Percentiles rank a stretch among this genome's conserved stretches.
Conservation (phyloP, 2,888 invertebrate genomes). For the Euzophera pinguis region DNA sequence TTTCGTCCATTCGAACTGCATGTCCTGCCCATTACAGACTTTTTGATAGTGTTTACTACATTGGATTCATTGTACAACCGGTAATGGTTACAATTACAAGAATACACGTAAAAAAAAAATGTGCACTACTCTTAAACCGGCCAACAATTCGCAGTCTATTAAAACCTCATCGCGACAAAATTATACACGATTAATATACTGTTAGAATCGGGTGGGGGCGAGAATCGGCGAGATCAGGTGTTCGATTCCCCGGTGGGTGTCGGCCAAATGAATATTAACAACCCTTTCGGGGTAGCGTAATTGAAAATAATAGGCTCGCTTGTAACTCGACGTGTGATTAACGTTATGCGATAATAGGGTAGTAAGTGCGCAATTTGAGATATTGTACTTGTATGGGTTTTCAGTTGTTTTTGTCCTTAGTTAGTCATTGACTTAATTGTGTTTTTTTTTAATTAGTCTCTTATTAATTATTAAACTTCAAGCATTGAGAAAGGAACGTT, state of each 20-base stretch:
- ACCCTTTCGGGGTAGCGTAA: constrained; percentile 64
- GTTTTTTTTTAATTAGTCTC: no score
- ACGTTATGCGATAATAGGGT: constrained; percentile 51
- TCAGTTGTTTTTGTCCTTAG: no score
- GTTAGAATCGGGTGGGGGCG: constrained; percentile 26
- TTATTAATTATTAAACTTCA: no score
- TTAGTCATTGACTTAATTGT: no score
- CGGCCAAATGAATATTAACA: constrained; percentile 72
- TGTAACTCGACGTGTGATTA: constrained; percentile 54
- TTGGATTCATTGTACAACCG: no score
- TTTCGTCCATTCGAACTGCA: no score
- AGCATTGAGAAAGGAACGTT: no score
- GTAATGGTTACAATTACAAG: no score
- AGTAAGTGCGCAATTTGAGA: constrained; percentile 20
- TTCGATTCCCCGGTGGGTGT: constrained; percentile 50
- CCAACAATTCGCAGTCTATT: constrained; percentile 37
- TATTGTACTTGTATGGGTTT: constrained; percentile 15
- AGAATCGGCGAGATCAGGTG: constrained; percentile 45
- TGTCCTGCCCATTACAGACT: no score
- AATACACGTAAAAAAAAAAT: constrained; percentile 3
- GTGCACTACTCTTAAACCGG: constrained; percentile 17
- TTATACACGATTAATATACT: constrained; percentile 57
- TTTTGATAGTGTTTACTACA: no score
- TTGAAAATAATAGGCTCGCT: constrained; percentile 68
- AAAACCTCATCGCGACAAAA: constrained; percentile 43